Percentiles rank a stretch among this genome's conserved stretches.
Conservation (phyloP, 2,113 vertebrate species). For the Procavia capensis region DNA sequence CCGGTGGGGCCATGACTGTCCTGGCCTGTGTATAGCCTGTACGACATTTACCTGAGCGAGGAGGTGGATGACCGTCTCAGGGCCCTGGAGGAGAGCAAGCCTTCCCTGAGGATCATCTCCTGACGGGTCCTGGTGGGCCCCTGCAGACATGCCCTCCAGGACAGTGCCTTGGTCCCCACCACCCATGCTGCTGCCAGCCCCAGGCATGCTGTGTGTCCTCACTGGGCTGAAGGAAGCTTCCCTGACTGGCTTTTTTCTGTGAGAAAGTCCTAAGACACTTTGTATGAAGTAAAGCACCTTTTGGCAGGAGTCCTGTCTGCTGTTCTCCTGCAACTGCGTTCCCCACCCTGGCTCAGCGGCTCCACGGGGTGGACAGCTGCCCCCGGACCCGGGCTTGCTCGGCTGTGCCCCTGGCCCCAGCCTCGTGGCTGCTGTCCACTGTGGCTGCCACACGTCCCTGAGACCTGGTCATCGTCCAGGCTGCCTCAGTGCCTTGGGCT, state of each 20-base stretch:
- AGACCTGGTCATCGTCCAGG: too few relatives aligned
- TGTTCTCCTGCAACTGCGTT: too few relatives aligned
- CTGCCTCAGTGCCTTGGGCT: too few relatives aligned
- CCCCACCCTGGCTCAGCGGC: neutral
- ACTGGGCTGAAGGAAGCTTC: neutral
- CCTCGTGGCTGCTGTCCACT: too few relatives aligned
- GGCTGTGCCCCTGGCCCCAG: too few relatives aligned
- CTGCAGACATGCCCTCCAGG: neutral
- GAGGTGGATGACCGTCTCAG: constrained; percentile 76
- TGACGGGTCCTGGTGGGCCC: constrained; percentile 71
- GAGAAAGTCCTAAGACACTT: neutral
- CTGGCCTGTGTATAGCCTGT: constrained; percentile 78
- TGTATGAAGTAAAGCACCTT: constrained; percentile 63
- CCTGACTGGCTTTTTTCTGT: neutral
- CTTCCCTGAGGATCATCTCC: constrained; percentile 83
- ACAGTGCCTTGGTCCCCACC: neutral
- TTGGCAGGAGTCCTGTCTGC: neutral
- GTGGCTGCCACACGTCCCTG: too few relatives aligned
- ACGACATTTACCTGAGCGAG: constrained; percentile 83
- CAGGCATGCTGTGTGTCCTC: neutral
- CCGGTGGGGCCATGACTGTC: neutral
- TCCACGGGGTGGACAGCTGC: too few relatives aligned
- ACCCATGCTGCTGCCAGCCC: neutral
- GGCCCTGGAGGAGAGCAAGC: constrained; percentile 80
- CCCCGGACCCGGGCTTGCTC: too few relatives aligned